Base-by-base conservation (phyloP, 2,113 vertebrate genomes). In the Crotophaga sulcirostris region DNA sequence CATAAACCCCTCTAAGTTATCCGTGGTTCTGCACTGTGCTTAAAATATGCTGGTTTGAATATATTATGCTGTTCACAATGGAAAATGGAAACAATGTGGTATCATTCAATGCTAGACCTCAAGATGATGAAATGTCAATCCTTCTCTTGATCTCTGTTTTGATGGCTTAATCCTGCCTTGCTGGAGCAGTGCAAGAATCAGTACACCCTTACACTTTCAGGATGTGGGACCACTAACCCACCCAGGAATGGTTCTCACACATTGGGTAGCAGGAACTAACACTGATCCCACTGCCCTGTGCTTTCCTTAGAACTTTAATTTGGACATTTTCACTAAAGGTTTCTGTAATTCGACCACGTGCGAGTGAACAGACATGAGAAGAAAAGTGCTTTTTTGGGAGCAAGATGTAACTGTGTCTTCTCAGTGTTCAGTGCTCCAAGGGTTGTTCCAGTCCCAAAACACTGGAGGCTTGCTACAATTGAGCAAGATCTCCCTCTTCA, bases 311-410 rank as follows among this genome's bases (percentile, higher is more conserved):
- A 74, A 26, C n/a, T 89, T 78, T 74, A 36, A 23, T 36, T 31
- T 58, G 55, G 38, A 49, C 26, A 14, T 84, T 78, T 84, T 86
- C 7, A 1, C 44, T 60, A 2, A 1, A 55, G 16, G 15, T 34
- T 82, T 90, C 70, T 75, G 36, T 81, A 73, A 64, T 69, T 60
- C 49, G 76, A 23, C 29, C 47, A 34, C 26, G 38, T 10, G 44
- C 28, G 45, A 51, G 23, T 0, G 0, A 75, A 28, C 12, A 18
- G 20, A 29, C 0, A 0, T 40, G 13, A 76, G 56, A 75, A 58
- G 72, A n/a, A n/a, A n/a, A 68, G 23, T 25, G 10, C 21, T 80
- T 73, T 4, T 40, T 40, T 73, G 59, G 36, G 11, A 51, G 40
- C 29, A 67, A 42, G 34, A 55, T 24, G 5, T 58, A 77, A 38